Evolutionary conservation across 2,888 invertebrate species (phyloP), one percentile per base, ranked within the genome.

Genomic region (Melipona beecheii): DNA sequence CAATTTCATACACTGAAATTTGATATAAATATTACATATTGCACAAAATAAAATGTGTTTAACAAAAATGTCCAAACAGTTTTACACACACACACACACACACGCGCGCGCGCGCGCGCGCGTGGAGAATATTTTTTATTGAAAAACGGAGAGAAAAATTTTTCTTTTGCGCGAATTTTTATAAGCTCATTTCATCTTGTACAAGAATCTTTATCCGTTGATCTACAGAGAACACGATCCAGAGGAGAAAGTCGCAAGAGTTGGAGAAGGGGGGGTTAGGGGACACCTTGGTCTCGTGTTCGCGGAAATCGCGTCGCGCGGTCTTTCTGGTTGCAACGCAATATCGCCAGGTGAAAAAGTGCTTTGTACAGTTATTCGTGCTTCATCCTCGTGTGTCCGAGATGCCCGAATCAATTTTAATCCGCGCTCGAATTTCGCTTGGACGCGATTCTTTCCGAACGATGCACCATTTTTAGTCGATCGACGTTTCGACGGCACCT

Each of bases 321-420:
- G 73, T 65, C 31, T 60, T 70, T 81, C 81, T 73, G 72, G 76
- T 73, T 76, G 83, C 82, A 81, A 83, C 24, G 31, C 70, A 65
- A 70, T 66, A 82, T 52, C 24, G 15, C n/a, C n/a, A 24, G 17
- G 58, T n/a, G 15, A 75, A 75, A 62, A 75, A 75, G 68, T 75
- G 17, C 58, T n/a, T 54, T 49, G 66, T 58, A 58, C 62, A 76
- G 76, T 76, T 69, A 66, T 52, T 69, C 73, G 50, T 65, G 27
- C 17, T 60, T 60, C 19, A 69, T 27, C 11, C 54, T 31, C 31
- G 50, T 3, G 19, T 65, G 43, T 43, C 43, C 9, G 24, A 65
- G 24, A 43, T 15, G 17, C 4, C 2, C 15, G n/a, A 9, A 24
- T 68, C n/a, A 17, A 36, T 69, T 50, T 76, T 69, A 17, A 36